phyloP scores from a whole-genome alignment of 2,888 invertebrate species.

The Leucozona laternaria region DNA sequence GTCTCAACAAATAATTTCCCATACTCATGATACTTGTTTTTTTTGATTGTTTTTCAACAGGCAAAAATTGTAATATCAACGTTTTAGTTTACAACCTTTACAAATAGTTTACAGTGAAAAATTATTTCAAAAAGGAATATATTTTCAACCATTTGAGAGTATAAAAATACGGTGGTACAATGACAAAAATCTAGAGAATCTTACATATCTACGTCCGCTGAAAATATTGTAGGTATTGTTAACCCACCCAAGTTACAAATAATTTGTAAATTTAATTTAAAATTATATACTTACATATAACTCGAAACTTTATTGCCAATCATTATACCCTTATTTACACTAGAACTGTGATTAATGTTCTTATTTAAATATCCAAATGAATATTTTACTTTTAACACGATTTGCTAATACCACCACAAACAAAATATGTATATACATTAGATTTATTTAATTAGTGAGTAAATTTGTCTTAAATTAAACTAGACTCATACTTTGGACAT shows the following conservation, averaged over 20 bases:
- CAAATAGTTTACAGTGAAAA: slow-evolving; percentile 40
- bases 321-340: slow-evolving; percentile 6
- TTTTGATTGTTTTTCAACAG: slow-evolving; percentile 48
- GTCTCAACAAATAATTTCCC: background rate
- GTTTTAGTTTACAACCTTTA: slow-evolving; percentile 34
- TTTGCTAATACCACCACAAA: slow-evolving; percentile 46
- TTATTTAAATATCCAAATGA: slow-evolving; percentile 5
- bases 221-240: background rate
- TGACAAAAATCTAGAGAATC: slow-evolving; percentile 20
- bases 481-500: slow-evolving; percentile 1
- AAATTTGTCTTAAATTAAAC: slow-evolving; percentile 2
- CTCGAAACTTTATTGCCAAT: slow-evolving; percentile 10
- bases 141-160: slow-evolving; percentile 14
- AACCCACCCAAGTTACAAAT: slow-evolving; percentile 17
- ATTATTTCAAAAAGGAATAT: slow-evolving; percentile 15
- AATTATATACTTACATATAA: background rate
- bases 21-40: slow-evolving; percentile 17
- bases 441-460: slow-evolving; percentile 27
- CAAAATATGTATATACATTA: slow-evolving; percentile 2
- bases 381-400: slow-evolving; percentile 4
- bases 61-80: slow-evolving; percentile 67
- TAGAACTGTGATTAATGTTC: slow-evolving; percentile 46
- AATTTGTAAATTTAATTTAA: slow-evolving; percentile 1
- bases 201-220: slow-evolving; percentile 42
- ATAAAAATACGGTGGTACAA: slow-evolving; percentile 8